These are phyloP conservation scores for Micromesistius poutassou DNA, from an alignment of 2,797 vertebrate species.

Conservation along the genomic window DNA sequence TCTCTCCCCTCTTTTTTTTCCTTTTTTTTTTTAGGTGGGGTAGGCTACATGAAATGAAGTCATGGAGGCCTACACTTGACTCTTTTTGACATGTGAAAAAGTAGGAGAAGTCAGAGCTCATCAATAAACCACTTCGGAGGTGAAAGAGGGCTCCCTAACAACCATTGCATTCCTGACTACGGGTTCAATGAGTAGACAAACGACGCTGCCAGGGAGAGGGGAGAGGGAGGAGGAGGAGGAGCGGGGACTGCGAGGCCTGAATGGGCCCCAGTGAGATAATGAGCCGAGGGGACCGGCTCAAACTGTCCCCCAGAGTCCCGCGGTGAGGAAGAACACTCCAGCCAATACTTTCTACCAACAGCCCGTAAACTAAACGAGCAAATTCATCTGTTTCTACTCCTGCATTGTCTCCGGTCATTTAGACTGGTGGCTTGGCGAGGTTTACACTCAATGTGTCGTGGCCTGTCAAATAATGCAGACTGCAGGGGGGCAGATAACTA, in stretches of 20 bases:
- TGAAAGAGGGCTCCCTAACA: constrained; percentile 75
- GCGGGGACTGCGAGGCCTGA: constrained; percentile 56
- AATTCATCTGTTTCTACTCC: constrained; percentile 71
- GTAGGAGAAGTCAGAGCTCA: constrained; percentile 75
- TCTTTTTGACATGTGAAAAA: constrained; percentile 74
- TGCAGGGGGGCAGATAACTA: constrained; percentile 4
- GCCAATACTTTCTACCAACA: constrained; percentile 74
- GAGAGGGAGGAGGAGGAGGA: constrained; percentile 33
- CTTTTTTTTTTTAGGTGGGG: constrained; percentile 17
- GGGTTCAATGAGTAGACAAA: constrained; percentile 76
- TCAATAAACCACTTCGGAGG: constrained; percentile 78
- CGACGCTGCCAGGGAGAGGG: constrained; percentile 62
- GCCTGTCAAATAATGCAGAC: constrained; percentile 53
- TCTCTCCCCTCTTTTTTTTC: constrained; percentile 18
- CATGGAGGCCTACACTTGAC: constrained; percentile 72
- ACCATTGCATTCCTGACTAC: constrained; percentile 72
- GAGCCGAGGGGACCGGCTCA: constrained; percentile 74
- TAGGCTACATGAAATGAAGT: constrained; percentile 66
- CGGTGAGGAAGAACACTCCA: constrained; percentile 73
- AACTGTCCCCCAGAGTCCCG: constrained; percentile 75
- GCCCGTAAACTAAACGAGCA: constrained; percentile 73
- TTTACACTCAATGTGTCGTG: constrained; percentile 47
- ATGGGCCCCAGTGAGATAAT: constrained; percentile 77
- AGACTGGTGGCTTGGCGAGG: constrained; percentile 64
- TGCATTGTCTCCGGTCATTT: constrained; percentile 67